Evolutionary conservation across 2,888 invertebrate species (phyloP).

Genomic region (Phymatocera aterrima): DNA sequence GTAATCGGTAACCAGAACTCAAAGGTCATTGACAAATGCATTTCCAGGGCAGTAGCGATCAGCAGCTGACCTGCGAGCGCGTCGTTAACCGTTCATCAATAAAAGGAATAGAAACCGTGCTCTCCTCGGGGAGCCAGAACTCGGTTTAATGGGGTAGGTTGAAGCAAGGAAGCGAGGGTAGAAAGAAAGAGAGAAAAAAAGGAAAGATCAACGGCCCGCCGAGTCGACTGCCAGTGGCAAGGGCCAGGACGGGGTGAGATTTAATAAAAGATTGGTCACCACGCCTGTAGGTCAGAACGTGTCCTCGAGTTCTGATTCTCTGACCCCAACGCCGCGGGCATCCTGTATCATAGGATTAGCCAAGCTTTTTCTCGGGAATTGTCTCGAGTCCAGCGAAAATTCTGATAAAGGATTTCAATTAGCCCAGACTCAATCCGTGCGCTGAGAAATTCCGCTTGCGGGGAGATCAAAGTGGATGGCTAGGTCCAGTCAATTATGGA

Average conservation of each 20-base stretch:
- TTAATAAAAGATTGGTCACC: constrained; percentile 65
- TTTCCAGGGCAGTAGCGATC: constrained; percentile 41
- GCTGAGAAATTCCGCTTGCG: not conserved
- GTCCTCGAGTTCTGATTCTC: constrained; percentile 43
- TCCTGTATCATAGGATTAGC: constrained; percentile 38
- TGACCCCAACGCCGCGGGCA: constrained; percentile 42
- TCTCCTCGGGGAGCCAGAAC: constrained; percentile 65
- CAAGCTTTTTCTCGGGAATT: constrained; percentile 43
- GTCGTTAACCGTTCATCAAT: constrained; percentile 62
- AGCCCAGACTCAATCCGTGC: constrained; percentile 3
- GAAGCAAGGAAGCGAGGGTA: constrained; percentile 48
- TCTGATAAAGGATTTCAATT: constrained; percentile 45
- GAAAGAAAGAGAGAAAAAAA: no score
- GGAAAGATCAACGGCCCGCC: constrained; percentile 44
- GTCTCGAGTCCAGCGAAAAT: constrained; percentile 41
- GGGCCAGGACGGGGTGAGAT: constrained; percentile 56
- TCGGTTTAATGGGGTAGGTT: constrained; percentile 62
- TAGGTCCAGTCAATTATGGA: not conserved
- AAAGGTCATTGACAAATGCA: constrained; percentile 40
- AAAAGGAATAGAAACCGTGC: constrained; percentile 64
- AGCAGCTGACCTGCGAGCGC: constrained; percentile 10
- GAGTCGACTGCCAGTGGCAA: constrained; percentile 48
- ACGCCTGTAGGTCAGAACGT: constrained; percentile 51
- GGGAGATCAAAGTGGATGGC: not conserved
- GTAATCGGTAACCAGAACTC: not conserved